Base-by-base conservation (phyloP, 1,140 invertebrate species). In the Drosophila serrata region DNA sequence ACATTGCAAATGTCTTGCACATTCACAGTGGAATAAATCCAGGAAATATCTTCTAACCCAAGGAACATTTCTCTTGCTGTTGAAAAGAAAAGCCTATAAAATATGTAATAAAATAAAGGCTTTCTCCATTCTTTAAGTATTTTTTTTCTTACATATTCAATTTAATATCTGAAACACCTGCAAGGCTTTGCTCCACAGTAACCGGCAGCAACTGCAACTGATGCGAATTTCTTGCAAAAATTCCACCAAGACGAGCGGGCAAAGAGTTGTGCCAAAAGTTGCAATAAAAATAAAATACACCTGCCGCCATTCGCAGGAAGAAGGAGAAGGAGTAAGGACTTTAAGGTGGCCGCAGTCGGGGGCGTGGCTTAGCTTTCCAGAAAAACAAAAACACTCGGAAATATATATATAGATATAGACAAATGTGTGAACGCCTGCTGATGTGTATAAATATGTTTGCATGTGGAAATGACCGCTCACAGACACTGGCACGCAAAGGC, bases 211-310 rank as follows among this genome's bases (percentile, higher is more conserved):
- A 79, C 82, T 87, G 82, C 82, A 87, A 87, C 82, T 87, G 85
- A 87, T 87, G 82, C 75, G 82, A 79, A 58, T 78, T 86, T 81
- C 74, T 86, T 79, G 75, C 65, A 76, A 87, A 86, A 81, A 79
- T 74, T 56, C 58, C 43, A 69, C 46, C 42, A 56, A 73, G 60
- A 69, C 68, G 67, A 56, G 60, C 43, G 48, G 35, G 40, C 63
- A 86, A 75, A 59, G 56, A 74, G 73, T 65, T 77, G 81, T 72
- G 69, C 69, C 69, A 42, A 73, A 58, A 81, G 55, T 57, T 81
- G 70, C 67, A 60, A 87, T 87, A 87, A 87, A 86, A 79, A 82
- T 87, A 87, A 87, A 87, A 82, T 42, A 75, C 82, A 87, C 82
- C 82, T 87, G 82, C 31, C 46, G 45, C 62, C 48, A 29, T 60